Percentiles rank a stretch among this genome's conserved stretches.
phyloP scores from a whole-genome alignment of 2,797 vertebrate species.

The Pitangus sulphuratus region DNA sequence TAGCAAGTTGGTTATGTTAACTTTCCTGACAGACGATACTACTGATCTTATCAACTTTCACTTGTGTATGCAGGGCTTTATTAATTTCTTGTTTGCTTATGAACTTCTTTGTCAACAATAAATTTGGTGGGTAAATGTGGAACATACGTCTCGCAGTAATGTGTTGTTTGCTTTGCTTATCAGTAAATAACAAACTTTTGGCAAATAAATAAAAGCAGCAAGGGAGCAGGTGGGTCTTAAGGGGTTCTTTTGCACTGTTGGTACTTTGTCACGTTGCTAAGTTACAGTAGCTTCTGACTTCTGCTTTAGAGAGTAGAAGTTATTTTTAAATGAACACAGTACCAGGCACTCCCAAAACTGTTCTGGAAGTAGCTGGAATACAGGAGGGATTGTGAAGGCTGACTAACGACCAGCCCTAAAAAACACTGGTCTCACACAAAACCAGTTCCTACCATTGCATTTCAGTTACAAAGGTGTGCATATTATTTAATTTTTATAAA shows the following conservation, averaged over 20 bases:
- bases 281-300: constrained; percentile 54
- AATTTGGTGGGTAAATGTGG: constrained; percentile 31
- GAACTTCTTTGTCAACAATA: constrained; percentile 52
- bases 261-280: constrained; percentile 67
- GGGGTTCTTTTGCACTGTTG: constrained; percentile 26
- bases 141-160: background rate
- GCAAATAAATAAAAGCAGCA: constrained; percentile 40
- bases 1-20: constrained; percentile 57
- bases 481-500: background rate
- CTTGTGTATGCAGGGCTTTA: constrained; percentile 4
- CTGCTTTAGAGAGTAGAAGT: constrained; percentile 28
- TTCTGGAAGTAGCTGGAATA: background rate
- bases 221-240: constrained; percentile 49
- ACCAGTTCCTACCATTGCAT: background rate
- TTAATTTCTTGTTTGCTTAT: constrained; percentile 61
- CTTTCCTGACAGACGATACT: constrained; percentile 28
- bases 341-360: background rate
- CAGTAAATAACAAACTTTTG: constrained; percentile 67
- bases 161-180: constrained; percentile 65
- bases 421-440: background rate
- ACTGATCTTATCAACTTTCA: constrained; percentile 47
- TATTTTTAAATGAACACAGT: constrained; percentile 60
- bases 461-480: background rate
- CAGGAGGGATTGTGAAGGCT: background rate
- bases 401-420: background rate